Conservation (phyloP, 2,113 vertebrate genomes). For the Carassius gibelio region DNA sequence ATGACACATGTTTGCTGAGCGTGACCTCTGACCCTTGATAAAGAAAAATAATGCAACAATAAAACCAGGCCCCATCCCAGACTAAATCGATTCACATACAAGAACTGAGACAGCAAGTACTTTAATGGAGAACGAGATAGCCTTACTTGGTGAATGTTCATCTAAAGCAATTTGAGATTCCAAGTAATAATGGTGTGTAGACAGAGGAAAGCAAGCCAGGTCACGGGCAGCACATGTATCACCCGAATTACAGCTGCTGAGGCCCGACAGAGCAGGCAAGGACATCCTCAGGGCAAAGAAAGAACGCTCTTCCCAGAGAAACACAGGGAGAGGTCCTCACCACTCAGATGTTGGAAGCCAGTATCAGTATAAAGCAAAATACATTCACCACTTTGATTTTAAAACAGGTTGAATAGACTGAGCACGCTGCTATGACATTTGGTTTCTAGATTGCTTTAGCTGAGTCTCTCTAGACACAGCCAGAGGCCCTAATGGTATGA, state of each 20-base stretch:
- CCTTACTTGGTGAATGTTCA: conserved; percentile 76
- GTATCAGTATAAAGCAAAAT: conserved; percentile 28
- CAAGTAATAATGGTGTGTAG: conserved; percentile 66
- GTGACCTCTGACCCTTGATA: conserved; percentile 44
- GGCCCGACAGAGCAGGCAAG: conserved; percentile 65
- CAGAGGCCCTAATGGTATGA: conserved; percentile 39
- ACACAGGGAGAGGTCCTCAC: conserved; percentile 2
- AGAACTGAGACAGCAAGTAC: conserved; percentile 54
- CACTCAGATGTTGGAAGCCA: conserved; percentile 26
- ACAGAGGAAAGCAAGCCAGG: conserved; percentile 65
- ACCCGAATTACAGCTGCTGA: conserved; percentile 70
- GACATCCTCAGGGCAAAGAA: conserved; percentile 72
- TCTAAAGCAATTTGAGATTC: conserved; percentile 77
- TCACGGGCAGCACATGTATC: conserved; percentile 74
- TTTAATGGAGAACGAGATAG: conserved; percentile 69
- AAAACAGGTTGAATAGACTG: conserved; percentile 34
- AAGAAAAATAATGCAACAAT: conserved; percentile 47
- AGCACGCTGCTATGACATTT: conserved; percentile 32
- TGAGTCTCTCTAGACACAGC: conserved; percentile 40
- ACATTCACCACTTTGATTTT: conserved; percentile 24
- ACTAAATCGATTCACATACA: conserved; percentile 20
- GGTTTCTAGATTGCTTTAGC: conserved; percentile 43
- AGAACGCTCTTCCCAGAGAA: conserved; percentile 45
- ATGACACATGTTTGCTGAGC: conserved; percentile 51
- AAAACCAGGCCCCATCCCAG: conserved; percentile 9